Evolutionary conservation across 1,140 invertebrate genomes (phyloP).

Genomic region (Rhopalosiphum padi): DNA sequence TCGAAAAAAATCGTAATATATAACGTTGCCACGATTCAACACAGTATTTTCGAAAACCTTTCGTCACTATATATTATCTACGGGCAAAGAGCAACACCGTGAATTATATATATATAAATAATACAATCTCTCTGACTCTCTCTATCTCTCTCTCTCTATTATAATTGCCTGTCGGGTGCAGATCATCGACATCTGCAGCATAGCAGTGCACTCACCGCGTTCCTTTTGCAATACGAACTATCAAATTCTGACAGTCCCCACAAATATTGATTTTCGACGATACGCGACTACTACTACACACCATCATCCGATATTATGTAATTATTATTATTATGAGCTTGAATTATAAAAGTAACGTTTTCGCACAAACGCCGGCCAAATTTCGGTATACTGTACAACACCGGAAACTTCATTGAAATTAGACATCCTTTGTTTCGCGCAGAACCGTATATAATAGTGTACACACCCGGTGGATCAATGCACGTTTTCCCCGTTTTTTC

Average conservation of each 20-base stretch:
- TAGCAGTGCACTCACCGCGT: background rate
- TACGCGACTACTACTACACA: background rate
- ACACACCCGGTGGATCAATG: too few species aligned
- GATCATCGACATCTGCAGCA: background rate
- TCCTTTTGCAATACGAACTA: background rate
- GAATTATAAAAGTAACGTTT: background rate
- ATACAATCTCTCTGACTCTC: background rate
- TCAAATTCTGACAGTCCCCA: background rate
- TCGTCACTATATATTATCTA: background rate
- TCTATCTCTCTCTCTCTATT: background rate
- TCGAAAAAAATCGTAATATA: background rate
- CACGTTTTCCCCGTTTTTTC: too few species aligned
- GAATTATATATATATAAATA: background rate
- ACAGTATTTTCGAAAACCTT: background rate
- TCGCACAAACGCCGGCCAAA: background rate
- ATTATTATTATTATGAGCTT: too few species aligned
- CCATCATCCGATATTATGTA: background rate
- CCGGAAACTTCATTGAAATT: background rate
- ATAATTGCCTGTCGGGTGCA: constrained; percentile 26
- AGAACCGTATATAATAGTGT: too few species aligned
- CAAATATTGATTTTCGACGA: background rate
- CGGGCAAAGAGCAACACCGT: background rate
- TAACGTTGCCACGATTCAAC: background rate
- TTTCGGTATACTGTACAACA: too few species aligned
- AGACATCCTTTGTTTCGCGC: background rate